Percentiles rank a stretch among this genome's conserved stretches.
Evolutionary conservation across 1,140 invertebrate species (phyloP).

Genomic region (Spodoptera litura): DNA sequence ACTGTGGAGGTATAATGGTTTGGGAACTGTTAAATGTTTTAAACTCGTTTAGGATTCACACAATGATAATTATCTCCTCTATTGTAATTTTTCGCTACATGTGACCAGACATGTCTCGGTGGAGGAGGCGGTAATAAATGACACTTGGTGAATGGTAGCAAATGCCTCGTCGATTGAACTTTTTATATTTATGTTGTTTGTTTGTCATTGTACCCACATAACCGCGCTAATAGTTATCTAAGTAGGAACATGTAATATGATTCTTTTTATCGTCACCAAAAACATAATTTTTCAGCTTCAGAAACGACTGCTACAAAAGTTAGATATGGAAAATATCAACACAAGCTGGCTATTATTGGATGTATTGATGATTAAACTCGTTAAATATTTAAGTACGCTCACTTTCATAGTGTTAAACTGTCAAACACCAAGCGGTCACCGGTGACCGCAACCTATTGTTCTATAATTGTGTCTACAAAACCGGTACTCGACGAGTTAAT

Average conservation of each 20-base stretch:
- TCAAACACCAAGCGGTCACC: too few species aligned
- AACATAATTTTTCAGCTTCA: too few species aligned
- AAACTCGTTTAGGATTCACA: slow-evolving; percentile 40
- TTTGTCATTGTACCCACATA: background rate
- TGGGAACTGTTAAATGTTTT: slow-evolving; percentile 14
- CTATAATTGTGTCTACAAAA: too few species aligned
- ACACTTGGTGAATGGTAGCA: slow-evolving; percentile 5
- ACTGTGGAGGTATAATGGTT: slow-evolving; percentile 18
- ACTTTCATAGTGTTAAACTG: slow-evolving; percentile 23
- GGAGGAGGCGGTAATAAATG: slow-evolving; percentile 4
- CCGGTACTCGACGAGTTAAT: too few species aligned
- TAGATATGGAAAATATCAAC: too few species aligned
- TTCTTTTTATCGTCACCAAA: too few species aligned
- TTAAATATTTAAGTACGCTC: slow-evolving; percentile 6
- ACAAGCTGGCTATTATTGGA: too few species aligned
- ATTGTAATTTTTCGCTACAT: slow-evolving; percentile 37
- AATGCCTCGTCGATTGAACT: background rate
- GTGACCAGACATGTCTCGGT: slow-evolving; percentile 1
- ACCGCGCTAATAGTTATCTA: too few species aligned
- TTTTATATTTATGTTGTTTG: background rate
- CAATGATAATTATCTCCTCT: slow-evolving; percentile 20
- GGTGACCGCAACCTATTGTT: too few species aligned
- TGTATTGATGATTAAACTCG: background rate
- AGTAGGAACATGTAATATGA: too few species aligned
- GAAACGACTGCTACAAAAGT: too few species aligned